Conservation (phyloP, 1,140 invertebrate genomes). For the Pristionchus pacificus region DNA sequence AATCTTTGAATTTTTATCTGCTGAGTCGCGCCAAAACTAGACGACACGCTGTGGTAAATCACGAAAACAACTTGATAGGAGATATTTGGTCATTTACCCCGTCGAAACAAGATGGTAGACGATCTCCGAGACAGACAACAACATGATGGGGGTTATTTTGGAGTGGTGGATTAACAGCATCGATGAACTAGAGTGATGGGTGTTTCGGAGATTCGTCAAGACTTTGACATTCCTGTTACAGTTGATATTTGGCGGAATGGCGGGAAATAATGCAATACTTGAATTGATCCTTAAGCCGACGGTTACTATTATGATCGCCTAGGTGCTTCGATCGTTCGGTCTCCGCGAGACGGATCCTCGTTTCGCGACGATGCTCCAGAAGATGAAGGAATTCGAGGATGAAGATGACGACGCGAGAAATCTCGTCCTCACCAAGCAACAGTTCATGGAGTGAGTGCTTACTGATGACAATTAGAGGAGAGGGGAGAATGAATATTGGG, state of each 20-base stretch:
- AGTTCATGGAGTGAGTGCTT: slow-evolving; percentile 51
- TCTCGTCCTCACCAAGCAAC: slow-evolving; percentile 33
- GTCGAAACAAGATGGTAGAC: no score
- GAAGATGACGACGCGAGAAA: slow-evolving; percentile 41
- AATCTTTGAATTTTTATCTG: no score
- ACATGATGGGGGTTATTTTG: no score
- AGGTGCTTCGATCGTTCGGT: slow-evolving; percentile 41
- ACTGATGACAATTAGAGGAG: not conserved
- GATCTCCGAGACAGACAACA: no score
- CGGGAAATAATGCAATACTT: slow-evolving; percentile 3
- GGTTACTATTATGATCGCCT: slow-evolving; percentile 4
- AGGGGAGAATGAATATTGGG: not conserved
- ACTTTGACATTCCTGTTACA: slow-evolving; percentile 3
- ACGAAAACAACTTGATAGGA: no score
- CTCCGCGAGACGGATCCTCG: slow-evolving; percentile 40
- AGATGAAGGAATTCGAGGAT: slow-evolving; percentile 44
- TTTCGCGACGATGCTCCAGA: slow-evolving; percentile 40
- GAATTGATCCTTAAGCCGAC: slow-evolving; percentile 11
- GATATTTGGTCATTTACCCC: no score
- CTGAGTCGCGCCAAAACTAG: no score
- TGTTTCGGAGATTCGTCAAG: slow-evolving; percentile 1
- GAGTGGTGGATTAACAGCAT: no score
- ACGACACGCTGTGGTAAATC: no score
- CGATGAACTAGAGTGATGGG: no score
- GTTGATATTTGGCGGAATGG: slow-evolving; percentile 12